Conservation (phyloP, 64 coral and sea anemone genomes). For the Exaiptasia diaphana region DNA sequence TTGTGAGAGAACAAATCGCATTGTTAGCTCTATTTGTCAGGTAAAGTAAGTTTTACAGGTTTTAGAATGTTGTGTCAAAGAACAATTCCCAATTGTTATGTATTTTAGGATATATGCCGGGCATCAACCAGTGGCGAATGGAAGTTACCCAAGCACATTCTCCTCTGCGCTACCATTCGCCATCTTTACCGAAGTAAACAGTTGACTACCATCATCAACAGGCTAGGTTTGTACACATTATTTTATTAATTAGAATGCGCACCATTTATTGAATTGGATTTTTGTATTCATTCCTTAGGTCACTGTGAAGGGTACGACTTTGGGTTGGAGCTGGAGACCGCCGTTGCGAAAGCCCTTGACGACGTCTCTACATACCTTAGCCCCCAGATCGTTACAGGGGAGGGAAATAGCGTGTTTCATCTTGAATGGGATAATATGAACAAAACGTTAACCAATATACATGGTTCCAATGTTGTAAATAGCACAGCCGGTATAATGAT, state of each 20-base stretch:
- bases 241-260: too few relatives aligned
- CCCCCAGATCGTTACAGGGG: constrained; percentile 33
- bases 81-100: too few relatives aligned
- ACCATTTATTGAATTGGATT: too few relatives aligned
- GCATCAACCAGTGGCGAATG: constrained; percentile 14
- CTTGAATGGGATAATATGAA: constrained; percentile 55
- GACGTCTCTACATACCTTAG: constrained; percentile 36
- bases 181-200: constrained; percentile 38
- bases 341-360: constrained; percentile 36
- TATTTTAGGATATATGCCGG: constrained; percentile 35
- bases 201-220: constrained; percentile 22
- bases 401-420: constrained; percentile 47
- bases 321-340: constrained; percentile 45
- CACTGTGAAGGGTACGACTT: constrained; percentile 24
- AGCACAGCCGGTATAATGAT: constrained; percentile 60
- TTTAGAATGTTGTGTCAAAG: too few relatives aligned
- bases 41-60: background rate
- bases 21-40: constrained; percentile 36
- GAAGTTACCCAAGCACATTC: constrained; percentile 34
- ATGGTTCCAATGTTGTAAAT: constrained; percentile 40
- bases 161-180: constrained; percentile 12
- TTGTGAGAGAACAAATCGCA: constrained; percentile 30
- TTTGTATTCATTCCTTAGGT: too few relatives aligned
- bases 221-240: background rate
- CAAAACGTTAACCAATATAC: constrained; percentile 38